Percentiles rank a stretch among this genome's conserved stretches.
These are phyloP conservation scores for Aphaenogaster ashmeadi DNA, from an alignment of 1,140 invertebrate species.

Conservation along the genomic window DNA sequence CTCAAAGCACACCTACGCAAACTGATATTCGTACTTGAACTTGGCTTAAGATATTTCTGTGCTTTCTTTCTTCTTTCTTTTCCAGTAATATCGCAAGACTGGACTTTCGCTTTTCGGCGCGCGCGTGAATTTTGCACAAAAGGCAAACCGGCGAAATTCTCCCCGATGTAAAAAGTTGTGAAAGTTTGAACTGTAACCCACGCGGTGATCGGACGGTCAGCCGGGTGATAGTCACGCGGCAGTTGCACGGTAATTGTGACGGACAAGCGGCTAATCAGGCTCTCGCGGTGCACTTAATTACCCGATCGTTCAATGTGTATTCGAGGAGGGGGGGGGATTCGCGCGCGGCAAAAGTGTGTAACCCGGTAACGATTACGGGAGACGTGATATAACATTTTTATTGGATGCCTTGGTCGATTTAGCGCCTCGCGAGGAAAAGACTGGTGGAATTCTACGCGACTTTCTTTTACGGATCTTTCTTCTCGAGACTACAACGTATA, in stretches of 20 bases:
- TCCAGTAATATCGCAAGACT: background rate
- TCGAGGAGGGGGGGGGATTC: background rate
- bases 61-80: background rate
- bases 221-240: conserved; percentile 29
- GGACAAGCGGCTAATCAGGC: conserved; percentile 36
- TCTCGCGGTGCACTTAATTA: conserved; percentile 43
- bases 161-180: conserved; percentile 44
- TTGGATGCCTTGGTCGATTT: background rate
- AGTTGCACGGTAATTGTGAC: conserved; percentile 13
- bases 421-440: background rate
- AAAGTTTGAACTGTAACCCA: conserved; percentile 64
- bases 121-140: conserved; percentile 16
- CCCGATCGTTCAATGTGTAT: background rate
- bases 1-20: background rate
- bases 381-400: conserved; percentile 56
- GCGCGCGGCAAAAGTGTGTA: background rate
- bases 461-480: background rate
- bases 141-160: conserved; percentile 20
- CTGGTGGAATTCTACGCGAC: background rate
- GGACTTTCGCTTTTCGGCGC: conserved; percentile 41
- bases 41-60: background rate
- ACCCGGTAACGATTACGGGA: conserved; percentile 35
- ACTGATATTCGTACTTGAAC: background rate
- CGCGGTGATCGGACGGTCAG: conserved; percentile 15
- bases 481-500: background rate